Base-by-base conservation (phyloP, 2,888 invertebrate species). In the Drosophila demipolita region DNA sequence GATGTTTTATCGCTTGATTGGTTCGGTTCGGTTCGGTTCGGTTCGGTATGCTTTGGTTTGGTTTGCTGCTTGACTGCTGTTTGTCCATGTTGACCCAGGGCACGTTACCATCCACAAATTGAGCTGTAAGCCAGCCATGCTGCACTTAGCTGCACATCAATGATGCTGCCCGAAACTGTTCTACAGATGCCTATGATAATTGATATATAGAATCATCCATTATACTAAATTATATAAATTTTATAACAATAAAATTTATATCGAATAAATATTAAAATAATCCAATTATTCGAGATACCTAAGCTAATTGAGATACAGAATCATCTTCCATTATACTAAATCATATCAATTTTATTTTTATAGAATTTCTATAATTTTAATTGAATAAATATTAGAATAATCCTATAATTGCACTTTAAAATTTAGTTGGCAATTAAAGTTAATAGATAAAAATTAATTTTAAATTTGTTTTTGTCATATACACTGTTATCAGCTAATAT, bases 1-100 rank as follows among this genome's bases (percentile, higher is more conserved):
- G 87, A 85, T 85, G 75, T 85, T 85, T 85, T 83, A 85, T 85
- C 87, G 85, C 75, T 83, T 87, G 84, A 85, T 87, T 81, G 85
- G 85, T 82, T 82, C 67, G 77, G 72, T 73, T 74, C 70, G 72
- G 33, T 58, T 74, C 70, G 72, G 33, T 58, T 61, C 36, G 58
- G 26, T 50, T 65, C 50, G 55, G 35, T 59, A 55, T 42, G 58
- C 26, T 50, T 79, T 57, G 75, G 65, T 78, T 73, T 78, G 82
- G 75, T 76, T 83, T 75, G 66, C 64, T 73, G 78, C 69, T 67
- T 70, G 70, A 69, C 52, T 66, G 75, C 68, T 60, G 62, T 55
- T 55, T 67, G 50, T 35, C 52, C 26, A 40, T 73, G 61, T 81
- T 82, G 82, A 83, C 85, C 85, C 85, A 82, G 72, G 80, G 78